These are phyloP conservation scores for Drosophila pegasa DNA, from an alignment of 2,888 invertebrate genomes.

Conservation along the genomic window DNA sequence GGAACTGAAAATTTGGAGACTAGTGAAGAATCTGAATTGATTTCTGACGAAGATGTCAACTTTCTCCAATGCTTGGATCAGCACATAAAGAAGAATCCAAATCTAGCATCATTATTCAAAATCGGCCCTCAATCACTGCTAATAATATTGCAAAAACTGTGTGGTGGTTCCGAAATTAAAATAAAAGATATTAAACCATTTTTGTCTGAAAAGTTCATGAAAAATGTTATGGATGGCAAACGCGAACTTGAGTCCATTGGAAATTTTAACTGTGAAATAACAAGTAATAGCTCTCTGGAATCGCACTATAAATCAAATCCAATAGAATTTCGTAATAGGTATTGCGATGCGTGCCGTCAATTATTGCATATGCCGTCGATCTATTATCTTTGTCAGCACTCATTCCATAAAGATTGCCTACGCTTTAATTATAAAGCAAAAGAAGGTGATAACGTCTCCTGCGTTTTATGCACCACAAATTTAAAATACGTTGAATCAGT, in stretches of 20 bases:
- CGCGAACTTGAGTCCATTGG: slow-evolving; percentile 34
- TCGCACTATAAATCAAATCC: slow-evolving; percentile 54
- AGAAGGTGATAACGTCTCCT: slow-evolving; percentile 8
- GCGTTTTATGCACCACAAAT: slow-evolving; percentile 31
- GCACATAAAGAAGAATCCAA: slow-evolving; percentile 27
- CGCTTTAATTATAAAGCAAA: slow-evolving; percentile 27
- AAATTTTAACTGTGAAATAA: slow-evolving; percentile 40
- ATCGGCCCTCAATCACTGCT: slow-evolving; percentile 42
- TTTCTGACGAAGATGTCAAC: slow-evolving; percentile 5
- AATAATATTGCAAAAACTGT: slow-evolving; percentile 41
- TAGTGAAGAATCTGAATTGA: neutral
- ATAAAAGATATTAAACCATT: slow-evolving; percentile 39
- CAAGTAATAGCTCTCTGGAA: slow-evolving; percentile 13
- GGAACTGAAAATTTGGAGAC: slow-evolving; percentile 4
- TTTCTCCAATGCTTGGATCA: slow-evolving; percentile 21
- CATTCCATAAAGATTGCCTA: slow-evolving; percentile 72
- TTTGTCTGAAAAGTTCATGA: slow-evolving; percentile 33
- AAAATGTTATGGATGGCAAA: slow-evolving; percentile 8
- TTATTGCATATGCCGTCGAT: slow-evolving; percentile 56
- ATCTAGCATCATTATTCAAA: slow-evolving; percentile 12
- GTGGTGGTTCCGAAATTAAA: slow-evolving; percentile 16
- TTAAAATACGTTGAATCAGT: neutral
- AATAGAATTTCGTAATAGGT: slow-evolving; percentile 73
- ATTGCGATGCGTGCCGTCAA: slow-evolving; percentile 67
- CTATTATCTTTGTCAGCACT: slow-evolving; percentile 75